A percentile compares a stretch with the other conserved stretches of the same genome.
phyloP scores from a whole-genome alignment of 2,113 vertebrate species.

The Sinocyclocheilus grahami region DNA sequence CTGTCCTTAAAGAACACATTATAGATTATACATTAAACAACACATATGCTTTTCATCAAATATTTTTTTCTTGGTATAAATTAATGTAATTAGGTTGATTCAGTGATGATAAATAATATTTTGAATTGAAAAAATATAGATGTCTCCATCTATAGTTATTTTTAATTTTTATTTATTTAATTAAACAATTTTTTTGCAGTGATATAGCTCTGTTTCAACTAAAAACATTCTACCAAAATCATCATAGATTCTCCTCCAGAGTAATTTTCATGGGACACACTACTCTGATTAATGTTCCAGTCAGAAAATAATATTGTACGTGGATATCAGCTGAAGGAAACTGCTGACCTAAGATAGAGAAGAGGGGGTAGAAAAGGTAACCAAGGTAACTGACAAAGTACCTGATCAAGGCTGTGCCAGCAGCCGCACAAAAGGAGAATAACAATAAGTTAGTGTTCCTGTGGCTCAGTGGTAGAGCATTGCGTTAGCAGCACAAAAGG shows the following conservation, averaged over 20 bases:
- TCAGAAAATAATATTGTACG: constrained; percentile 44
- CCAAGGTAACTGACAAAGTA: constrained; percentile 63
- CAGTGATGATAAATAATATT: no score
- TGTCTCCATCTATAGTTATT: no score
- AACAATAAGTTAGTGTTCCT: constrained; percentile 51
- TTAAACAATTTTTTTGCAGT: no score
- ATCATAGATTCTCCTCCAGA: neutral
- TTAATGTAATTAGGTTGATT: no score
- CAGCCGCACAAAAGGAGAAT: constrained; percentile 48
- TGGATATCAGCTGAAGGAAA: constrained; percentile 51
- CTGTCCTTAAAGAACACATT: neutral
- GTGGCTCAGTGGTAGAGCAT: no score
- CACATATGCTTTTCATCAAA: no score
- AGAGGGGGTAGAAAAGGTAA: constrained; percentile 51
- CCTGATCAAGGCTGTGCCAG: constrained; percentile 55
- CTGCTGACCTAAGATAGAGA: constrained; percentile 51
- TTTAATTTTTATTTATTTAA: no score
- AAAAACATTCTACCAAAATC: constrained; percentile 1
- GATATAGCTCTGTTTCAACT: neutral
- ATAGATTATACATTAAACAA: neutral
- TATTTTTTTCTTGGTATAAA: no score
- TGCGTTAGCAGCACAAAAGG: no score
- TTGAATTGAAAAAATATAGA: no score
- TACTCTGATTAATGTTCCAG: constrained; percentile 32
- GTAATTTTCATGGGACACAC: constrained; percentile 18